Evolutionary conservation across 2,888 invertebrate genomes (phyloP).

Genomic region (Alviniconcha strummeri): DNA sequence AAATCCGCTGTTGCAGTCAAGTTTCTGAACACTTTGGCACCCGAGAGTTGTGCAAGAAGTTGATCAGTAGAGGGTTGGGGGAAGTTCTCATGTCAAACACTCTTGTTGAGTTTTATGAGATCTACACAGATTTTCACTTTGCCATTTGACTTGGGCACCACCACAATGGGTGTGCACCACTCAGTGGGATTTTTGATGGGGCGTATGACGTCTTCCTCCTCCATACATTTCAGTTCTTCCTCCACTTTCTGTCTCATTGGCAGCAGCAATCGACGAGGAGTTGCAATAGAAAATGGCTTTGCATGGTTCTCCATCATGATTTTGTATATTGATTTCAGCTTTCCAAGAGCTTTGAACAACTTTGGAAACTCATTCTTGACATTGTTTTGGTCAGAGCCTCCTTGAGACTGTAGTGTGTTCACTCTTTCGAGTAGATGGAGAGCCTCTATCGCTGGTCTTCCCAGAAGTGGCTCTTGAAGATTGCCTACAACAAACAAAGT

Average conservation of each 20-base stretch:
- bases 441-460: no score
- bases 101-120: neutral
- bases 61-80: slow-evolving; percentile 1
- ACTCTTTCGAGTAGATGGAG: no score
- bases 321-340: no score
- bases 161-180: slow-evolving; percentile 10
- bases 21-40: neutral
- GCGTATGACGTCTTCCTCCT: neutral
- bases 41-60: slow-evolving; percentile 10
- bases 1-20: slow-evolving; percentile 24
- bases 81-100: neutral
- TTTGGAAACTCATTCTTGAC: no score
- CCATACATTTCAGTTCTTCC: neutral
- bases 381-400: no score
- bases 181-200: neutral
- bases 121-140: neutral
- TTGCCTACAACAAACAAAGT: no score
- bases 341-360: no score
- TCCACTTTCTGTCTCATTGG: neutral
- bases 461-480: no score
- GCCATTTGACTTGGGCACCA: neutral
- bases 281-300: neutral
- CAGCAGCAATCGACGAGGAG: neutral
- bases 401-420: no score
- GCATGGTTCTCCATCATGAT: neutral